phyloP scores from a whole-genome alignment of 2,113 vertebrate genomes.

The Colaptes auratus region DNA sequence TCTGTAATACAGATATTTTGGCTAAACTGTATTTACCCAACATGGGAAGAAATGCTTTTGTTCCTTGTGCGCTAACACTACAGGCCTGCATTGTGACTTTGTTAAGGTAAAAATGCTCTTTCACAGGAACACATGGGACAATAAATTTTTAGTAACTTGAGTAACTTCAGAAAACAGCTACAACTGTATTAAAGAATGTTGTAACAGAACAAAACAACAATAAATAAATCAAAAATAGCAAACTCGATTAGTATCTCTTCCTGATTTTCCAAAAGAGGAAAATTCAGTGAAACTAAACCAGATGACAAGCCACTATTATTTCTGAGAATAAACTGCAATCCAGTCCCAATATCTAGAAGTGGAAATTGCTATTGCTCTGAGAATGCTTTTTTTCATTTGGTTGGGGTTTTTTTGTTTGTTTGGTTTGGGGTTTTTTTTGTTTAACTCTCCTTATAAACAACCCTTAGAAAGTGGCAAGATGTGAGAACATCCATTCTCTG shows the following conservation, averaged over 20 bases:
- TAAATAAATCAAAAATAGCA: constrained; percentile 11
- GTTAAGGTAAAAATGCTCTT: neutral
- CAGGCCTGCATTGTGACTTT: neutral
- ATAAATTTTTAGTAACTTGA: neutral
- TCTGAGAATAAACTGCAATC: constrained; percentile 26
- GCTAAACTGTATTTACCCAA: neutral
- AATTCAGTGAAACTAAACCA: constrained; percentile 9
- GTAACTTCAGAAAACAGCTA: neutral
- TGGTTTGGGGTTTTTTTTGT: neutral
- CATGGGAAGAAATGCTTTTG: neutral
- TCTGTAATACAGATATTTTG: neutral
- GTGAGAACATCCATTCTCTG: constrained; percentile 15
- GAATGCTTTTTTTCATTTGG: neutral
- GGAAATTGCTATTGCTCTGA: neutral
- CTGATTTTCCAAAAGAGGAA: constrained; percentile 14
- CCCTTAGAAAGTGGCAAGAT: neutral
- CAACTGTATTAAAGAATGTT: neutral
- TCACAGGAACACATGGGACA: neutral
- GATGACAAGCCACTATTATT: constrained; percentile 20
- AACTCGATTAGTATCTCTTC: neutral
- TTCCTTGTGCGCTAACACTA: neutral
- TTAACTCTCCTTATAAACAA: neutral
- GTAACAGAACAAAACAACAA: neutral
- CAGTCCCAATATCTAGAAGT: neutral
- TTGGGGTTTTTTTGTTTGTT: no score